Evolutionary conservation across 2,797 vertebrate species (phyloP).

Genomic region (Urophycis tenuis): DNA sequence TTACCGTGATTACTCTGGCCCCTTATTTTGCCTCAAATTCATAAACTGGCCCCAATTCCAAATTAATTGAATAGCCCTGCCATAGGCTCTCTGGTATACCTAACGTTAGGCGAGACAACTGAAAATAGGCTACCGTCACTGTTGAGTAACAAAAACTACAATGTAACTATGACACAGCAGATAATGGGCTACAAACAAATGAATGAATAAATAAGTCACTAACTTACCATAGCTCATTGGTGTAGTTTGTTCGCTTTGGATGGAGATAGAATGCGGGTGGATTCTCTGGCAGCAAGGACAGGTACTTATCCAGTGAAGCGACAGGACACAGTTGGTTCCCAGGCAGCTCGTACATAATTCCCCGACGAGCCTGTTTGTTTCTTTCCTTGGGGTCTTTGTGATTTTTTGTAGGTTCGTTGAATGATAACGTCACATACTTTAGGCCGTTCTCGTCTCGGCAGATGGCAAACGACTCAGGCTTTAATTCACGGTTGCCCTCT

Average conservation of each 20-base stretch:
- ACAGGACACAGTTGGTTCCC: too few relatives aligned
- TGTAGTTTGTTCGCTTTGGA: background rate
- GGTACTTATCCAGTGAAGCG: conserved; percentile 4
- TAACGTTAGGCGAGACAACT: too few relatives aligned
- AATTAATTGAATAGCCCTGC: too few relatives aligned
- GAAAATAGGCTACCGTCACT: too few relatives aligned
- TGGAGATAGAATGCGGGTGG: background rate
- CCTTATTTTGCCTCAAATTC: too few relatives aligned
- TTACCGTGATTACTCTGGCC: too few relatives aligned
- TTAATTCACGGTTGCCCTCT: conserved; percentile 17
- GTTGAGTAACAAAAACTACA: too few relatives aligned
- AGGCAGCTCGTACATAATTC: conserved; percentile 21
- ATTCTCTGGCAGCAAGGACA: background rate
- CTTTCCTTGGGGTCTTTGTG: conserved; percentile 12
- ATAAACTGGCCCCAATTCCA: too few relatives aligned
- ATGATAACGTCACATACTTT: conserved; percentile 22
- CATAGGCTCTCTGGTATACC: too few relatives aligned
- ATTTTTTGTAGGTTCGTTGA: conserved; percentile 20
- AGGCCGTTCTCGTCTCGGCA: conserved; percentile 20
- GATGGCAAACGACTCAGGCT: conserved; percentile 14
- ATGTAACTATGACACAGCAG: too few relatives aligned
- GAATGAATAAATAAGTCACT: too few relatives aligned
- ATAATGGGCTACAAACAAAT: too few relatives aligned
- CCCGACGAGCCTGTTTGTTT: background rate
- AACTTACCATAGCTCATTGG: background rate